Evolutionary conservation across 2,113 vertebrate genomes (phyloP).

Genomic region (Columbina picui): DNA sequence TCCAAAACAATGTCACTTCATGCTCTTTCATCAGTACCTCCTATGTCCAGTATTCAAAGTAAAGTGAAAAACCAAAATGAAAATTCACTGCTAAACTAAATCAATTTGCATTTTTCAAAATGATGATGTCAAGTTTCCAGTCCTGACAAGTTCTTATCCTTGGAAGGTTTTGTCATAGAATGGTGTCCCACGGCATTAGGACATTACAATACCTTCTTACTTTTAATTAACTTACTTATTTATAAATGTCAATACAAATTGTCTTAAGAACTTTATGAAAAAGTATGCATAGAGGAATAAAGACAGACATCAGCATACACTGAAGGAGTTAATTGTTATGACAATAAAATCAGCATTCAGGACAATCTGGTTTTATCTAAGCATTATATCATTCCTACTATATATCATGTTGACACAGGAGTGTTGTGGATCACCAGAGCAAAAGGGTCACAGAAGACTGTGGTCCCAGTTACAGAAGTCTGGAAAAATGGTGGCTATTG

Average conservation of each 20-base stretch:
- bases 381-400: neutral
- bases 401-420: neutral
- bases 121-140: neutral
- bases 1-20: neutral
- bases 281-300: neutral
- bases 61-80: neutral
- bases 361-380: neutral
- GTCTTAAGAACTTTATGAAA: neutral
- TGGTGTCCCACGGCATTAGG: neutral
- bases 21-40: neutral
- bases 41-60: neutral
- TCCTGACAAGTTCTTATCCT: neutral
- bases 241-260: neutral
- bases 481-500: neutral
- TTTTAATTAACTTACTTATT: neutral
- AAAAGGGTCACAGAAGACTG: neutral
- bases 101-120: neutral
- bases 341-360: neutral
- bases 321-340: neutral
- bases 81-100: neutral
- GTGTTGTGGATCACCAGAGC: neutral
- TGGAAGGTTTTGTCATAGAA: neutral
- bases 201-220: neutral
- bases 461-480: neutral
- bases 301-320: neutral